Evolutionary conservation across 92 coral and sea anemone species (phyloP), one percentile per base, ranked within the genome.

Genomic region (Phymanthus crucifer): DNA sequence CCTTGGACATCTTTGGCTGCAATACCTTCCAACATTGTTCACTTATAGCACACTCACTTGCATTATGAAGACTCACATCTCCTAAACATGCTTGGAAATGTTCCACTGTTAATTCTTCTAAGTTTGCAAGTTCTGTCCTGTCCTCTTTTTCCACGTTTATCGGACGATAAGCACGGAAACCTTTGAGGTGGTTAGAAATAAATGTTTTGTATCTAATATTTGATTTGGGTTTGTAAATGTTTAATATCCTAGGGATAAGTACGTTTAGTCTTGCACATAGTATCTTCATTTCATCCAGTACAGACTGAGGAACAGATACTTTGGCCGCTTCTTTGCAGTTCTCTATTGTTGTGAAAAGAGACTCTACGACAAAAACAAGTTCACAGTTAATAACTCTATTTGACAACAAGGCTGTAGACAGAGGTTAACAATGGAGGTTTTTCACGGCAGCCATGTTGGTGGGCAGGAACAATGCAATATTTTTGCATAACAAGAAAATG

Each of bases 201-300:
- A 73, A 82, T 1, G 10, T 43, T 17, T 34, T 82, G 10, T 47
- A 82, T 13, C 52, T 34, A 3, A 40, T 8, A 3, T 72, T 54
- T 23, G 46, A 52, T 40, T 43, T 7, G 6, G 79, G 74, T 8
- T 73, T 73, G 61, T 82, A 40, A 0, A 82, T 73, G 34, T 82
- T 82, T 10, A 82, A 38, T 73, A 82, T 35, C 65, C 80, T 40
- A 19, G 86, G 86, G 3, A 82, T 65, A 5, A 82, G 54, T 7
- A 82, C 84, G 40, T 80, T 80, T 3, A 80, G 35, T 72, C 31
- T 80, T 37, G 84, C 86, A 82, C 86, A 73, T 13, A 82, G 38
- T 43, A 58, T 10, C 64, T 82, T 82, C 64, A 82, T 13, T 50
- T 65, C 38, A 17, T 73, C 80, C 40, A 82, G 72, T 3, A 82